A percentile compares a stretch with the other conserved stretches of the same genome.
Conservation (phyloP, 2,113 vertebrate genomes). For the Aramus guarauna region DNA sequence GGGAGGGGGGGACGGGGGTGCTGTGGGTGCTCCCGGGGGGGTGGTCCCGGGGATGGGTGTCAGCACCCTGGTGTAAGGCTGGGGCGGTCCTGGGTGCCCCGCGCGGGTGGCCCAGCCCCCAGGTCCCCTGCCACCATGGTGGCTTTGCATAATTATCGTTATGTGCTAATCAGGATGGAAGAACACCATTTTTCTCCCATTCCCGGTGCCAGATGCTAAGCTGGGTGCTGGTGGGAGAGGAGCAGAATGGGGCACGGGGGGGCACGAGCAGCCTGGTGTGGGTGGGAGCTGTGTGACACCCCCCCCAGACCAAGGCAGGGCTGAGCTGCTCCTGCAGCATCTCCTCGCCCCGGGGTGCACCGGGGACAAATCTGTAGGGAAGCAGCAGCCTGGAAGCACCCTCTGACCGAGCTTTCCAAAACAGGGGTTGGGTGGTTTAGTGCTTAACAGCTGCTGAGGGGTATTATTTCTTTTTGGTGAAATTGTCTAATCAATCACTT, state of each 20-base stretch:
- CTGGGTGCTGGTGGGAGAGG: not conserved
- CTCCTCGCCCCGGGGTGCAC: not conserved
- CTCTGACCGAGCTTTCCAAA: not conserved
- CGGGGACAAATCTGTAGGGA: not conserved
- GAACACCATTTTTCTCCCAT: not conserved
- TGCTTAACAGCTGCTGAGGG: not conserved
- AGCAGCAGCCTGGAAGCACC: not conserved
- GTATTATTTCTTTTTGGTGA: conserved; percentile 14
- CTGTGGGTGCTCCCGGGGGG: not conserved
- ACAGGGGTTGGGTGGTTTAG: not conserved
- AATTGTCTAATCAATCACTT: conserved; percentile 53
- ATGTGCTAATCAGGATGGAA: not conserved
- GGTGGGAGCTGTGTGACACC: not conserved
- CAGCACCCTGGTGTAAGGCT: not conserved
- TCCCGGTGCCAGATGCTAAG: accelerated
- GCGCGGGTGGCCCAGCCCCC: not conserved
- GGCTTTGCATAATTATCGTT: not conserved
- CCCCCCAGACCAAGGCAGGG: not conserved
- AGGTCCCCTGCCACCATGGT: not conserved
- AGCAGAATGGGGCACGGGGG: not conserved
- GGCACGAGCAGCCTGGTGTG: not conserved
- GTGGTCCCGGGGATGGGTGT: accelerated
- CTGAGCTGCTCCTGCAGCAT: not conserved
- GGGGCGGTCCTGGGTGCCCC: not conserved
- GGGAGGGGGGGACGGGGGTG: not conserved